Conservation (phyloP, 2,797 vertebrate species). For the Pseudotriccus pelzelni region DNA sequence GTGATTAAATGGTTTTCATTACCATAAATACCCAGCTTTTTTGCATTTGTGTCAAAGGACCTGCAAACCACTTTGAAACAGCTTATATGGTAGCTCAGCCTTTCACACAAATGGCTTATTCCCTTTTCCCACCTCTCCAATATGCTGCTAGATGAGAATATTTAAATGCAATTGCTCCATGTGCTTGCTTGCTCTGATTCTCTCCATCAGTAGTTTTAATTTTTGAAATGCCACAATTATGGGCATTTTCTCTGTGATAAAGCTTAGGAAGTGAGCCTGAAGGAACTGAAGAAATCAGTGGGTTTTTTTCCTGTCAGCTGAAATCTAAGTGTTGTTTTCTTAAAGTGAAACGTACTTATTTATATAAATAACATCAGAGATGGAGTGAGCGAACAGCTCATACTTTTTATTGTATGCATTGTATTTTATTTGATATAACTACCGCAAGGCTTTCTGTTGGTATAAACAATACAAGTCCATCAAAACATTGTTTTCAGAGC, state of each 20-base stretch:
- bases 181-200: neutral
- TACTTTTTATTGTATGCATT: neutral
- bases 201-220: neutral
- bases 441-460: neutral
- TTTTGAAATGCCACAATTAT: neutral
- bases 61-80: neutral
- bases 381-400: neutral
- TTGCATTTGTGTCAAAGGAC: neutral
- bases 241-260: neutral
- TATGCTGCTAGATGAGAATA: neutral
- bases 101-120: neutral
- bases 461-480: neutral
- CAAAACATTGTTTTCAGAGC: neutral
- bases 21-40: slow-evolving; percentile 10
- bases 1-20: slow-evolving; percentile 26
- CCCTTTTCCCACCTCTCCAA: neutral
- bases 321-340: neutral
- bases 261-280: neutral
- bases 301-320: neutral
- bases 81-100: neutral
- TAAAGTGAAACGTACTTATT: neutral
- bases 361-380: neutral
- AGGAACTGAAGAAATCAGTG: neutral
- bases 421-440: neutral
- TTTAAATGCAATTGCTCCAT: neutral